Conservation (phyloP, 2,113 vertebrate genomes). For the Lepidothrix coronata region DNA sequence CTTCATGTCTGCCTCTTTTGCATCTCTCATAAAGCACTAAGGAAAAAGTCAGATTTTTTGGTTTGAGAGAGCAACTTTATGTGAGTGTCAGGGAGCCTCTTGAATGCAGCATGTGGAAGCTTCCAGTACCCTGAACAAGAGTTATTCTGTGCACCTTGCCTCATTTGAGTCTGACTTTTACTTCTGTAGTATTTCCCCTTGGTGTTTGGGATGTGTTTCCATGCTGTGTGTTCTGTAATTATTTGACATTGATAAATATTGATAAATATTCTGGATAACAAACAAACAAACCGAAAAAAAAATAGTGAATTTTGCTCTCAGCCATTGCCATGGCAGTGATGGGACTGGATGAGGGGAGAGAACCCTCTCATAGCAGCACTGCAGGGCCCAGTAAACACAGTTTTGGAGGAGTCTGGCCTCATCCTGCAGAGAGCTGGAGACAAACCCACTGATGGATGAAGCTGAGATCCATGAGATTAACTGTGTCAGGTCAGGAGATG, state of each 20-base stretch:
- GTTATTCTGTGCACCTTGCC: neutral
- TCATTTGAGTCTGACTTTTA: neutral
- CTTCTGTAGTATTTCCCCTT: neutral
- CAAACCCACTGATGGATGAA: neutral
- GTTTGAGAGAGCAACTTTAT: neutral
- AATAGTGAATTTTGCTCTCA: neutral
- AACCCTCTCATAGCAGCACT: fast-evolving
- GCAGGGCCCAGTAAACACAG: neutral
- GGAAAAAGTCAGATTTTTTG: neutral
- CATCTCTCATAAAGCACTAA: neutral
- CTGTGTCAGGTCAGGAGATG: neutral
- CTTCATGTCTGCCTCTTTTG: neutral
- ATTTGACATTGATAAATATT: neutral
- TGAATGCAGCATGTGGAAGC: neutral
- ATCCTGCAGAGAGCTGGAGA: neutral
- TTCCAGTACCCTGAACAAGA: neutral
- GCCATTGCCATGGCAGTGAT: neutral
- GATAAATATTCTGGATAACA: neutral
- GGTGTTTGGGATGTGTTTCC: neutral
- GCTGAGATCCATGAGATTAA: neutral
- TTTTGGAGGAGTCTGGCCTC: neutral
- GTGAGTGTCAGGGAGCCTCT: neutral
- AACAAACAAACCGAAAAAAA: neutral
- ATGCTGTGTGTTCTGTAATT: neutral
- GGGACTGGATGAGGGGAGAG: neutral